Conservation (phyloP, 2,113 vertebrate genomes). For the Isurus oxyrinchus region DNA sequence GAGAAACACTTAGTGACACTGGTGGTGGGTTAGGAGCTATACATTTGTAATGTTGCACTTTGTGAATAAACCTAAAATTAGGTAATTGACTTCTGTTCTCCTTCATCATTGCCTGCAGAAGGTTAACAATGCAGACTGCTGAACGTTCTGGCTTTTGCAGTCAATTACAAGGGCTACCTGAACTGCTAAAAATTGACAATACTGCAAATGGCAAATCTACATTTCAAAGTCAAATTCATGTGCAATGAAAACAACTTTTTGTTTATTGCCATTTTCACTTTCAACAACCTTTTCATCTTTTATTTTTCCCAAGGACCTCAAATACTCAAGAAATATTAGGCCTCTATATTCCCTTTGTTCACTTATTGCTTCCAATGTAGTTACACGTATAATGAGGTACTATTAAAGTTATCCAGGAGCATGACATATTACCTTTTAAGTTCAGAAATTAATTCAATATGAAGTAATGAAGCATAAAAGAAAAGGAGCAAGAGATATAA, state of each 20-base stretch:
- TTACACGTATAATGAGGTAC: not conserved
- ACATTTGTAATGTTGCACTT: not conserved
- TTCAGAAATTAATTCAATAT: not conserved
- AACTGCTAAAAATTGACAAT: not conserved
- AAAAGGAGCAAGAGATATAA: not conserved
- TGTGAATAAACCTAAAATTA: not conserved
- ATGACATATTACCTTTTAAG: not conserved
- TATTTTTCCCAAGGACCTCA: not conserved
- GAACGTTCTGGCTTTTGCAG: not conserved
- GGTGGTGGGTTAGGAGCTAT: not conserved
- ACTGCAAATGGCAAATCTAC: not conserved
- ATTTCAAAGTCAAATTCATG: not conserved
- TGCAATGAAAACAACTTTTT: not conserved
- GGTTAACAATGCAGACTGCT: not conserved
- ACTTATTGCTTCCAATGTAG: not conserved
- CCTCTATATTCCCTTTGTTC: not conserved
- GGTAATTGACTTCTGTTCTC: not conserved
- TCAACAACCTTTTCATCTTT: not conserved
- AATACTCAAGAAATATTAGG: not conserved
- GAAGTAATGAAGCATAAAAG: not conserved
- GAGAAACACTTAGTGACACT: too few species aligned
- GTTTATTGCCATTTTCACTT: not conserved
- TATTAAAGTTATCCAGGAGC: not conserved
- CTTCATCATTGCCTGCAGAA: not conserved
- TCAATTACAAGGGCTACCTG: not conserved